phyloP scores from a whole-genome alignment of 2,113 vertebrate species.

The Stigmatopora nigra region DNA sequence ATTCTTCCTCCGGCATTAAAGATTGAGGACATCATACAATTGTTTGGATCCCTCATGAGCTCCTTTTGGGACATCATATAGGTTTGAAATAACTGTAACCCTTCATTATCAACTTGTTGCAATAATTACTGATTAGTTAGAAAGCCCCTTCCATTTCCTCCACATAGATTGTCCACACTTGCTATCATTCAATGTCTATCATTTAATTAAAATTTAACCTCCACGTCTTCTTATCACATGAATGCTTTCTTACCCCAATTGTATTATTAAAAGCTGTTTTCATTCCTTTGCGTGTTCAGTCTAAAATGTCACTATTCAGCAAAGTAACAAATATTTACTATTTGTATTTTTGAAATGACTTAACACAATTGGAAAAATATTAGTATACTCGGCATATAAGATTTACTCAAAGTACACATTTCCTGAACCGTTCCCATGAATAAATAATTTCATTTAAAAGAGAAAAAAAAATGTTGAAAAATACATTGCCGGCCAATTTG shows the following conservation, averaged over 20 bases:
- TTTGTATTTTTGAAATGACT: conserved; percentile 5
- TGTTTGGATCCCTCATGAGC: conserved; percentile 13
- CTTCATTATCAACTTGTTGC: conserved; percentile 51
- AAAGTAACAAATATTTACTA: conserved; percentile 14
- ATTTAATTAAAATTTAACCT: conserved; percentile 33
- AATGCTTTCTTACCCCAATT: conserved; percentile 9
- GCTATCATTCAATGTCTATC: conserved; percentile 58
- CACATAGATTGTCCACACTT: conserved; percentile 63
- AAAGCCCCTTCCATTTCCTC: conserved; percentile 41
- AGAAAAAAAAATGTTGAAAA: neutral
- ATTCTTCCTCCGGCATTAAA: conserved; percentile 11
- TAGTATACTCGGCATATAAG: conserved; percentile 38
- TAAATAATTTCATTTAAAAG: neutral
- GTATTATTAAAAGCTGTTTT: neutral
- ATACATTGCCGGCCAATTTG: neutral
- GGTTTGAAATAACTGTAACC: conserved; percentile 25
- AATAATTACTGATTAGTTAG: conserved; percentile 63
- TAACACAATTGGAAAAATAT: conserved; percentile 25
- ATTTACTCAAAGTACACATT: neutral
- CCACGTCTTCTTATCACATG: conserved; percentile 19
- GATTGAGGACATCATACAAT: conserved; percentile 24
- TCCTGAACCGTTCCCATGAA: neutral
- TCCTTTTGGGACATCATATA: conserved; percentile 34
- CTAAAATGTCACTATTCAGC: neutral
- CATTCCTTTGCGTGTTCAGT: neutral